These are phyloP conservation scores for Xiphophorus birchmanni DNA, from an alignment of 2,797 vertebrate genomes.

Conservation along the genomic window DNA sequence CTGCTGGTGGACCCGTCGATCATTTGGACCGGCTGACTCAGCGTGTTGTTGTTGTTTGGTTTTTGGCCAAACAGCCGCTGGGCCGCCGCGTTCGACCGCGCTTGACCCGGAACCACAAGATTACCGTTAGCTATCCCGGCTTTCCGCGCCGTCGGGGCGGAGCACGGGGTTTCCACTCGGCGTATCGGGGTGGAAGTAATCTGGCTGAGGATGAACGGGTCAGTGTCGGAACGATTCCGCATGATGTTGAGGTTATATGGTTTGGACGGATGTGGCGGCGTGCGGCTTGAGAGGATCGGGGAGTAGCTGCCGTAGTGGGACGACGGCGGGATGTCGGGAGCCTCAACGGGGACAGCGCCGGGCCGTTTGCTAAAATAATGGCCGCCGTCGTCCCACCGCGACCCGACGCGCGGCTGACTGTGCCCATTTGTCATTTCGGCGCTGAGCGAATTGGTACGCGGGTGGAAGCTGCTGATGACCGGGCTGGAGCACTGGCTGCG, in stretches of 20 bases:
- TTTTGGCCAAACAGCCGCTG: slow-evolving; percentile 72
- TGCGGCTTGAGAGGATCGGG: slow-evolving; percentile 69
- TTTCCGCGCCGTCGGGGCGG: slow-evolving; percentile 65
- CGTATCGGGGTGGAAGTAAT: slow-evolving; percentile 76
- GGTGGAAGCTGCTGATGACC: slow-evolving; percentile 81
- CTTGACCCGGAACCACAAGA: slow-evolving; percentile 61
- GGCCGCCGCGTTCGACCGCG: slow-evolving; percentile 68
- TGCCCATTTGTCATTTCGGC: slow-evolving; percentile 76
- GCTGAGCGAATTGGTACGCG: slow-evolving; percentile 83
- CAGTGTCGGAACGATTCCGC: slow-evolving; percentile 90
- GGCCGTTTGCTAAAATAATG: slow-evolving; percentile 70
- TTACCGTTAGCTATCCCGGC: slow-evolving; percentile 71
- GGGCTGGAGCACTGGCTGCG: slow-evolving; percentile 87
- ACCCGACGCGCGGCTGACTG: slow-evolving; percentile 43
- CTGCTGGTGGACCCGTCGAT: slow-evolving; percentile 90
- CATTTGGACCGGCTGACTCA: slow-evolving; percentile 80
- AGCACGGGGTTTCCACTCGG: slow-evolving; percentile 42
- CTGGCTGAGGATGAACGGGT: slow-evolving; percentile 92
- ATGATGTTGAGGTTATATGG: slow-evolving; percentile 63
- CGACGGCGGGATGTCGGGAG: slow-evolving; percentile 25
- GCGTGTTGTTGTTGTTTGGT: slow-evolving; percentile 41
- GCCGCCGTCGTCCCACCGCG: slow-evolving; percentile 66
- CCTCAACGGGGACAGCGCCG: slow-evolving; percentile 19
- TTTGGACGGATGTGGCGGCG: slow-evolving; percentile 65
- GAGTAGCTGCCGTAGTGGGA: slow-evolving; percentile 79